Evolutionary conservation across 2,888 invertebrate genomes (phyloP).

Genomic region (Diadegma fenestrale): DNA sequence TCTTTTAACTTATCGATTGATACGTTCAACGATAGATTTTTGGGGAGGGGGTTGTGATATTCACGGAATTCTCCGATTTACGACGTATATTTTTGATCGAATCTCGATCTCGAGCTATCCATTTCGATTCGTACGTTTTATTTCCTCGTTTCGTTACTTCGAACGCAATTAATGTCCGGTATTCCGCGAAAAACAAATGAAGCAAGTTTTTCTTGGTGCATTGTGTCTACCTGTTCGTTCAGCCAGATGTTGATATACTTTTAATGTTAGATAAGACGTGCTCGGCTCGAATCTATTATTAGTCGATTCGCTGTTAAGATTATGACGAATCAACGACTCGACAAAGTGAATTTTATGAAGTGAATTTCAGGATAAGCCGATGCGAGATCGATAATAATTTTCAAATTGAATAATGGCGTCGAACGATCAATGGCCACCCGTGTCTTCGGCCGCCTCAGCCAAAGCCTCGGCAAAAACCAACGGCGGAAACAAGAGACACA

Average conservation of each 20-base stretch:
- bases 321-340: no score
- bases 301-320: not conserved
- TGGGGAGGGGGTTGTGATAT: not conserved
- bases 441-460: constrained; percentile 50
- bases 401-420: constrained; percentile 72
- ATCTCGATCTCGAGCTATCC: not conserved
- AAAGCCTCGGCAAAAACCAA: constrained; percentile 65
- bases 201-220: not conserved
- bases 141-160: not conserved
- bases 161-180: not conserved
- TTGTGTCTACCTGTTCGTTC: not conserved
- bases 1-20: not conserved
- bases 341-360: no score
- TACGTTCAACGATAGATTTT: not conserved
- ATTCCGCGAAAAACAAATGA: not conserved
- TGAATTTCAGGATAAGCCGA: constrained; percentile 1
- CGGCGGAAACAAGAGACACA: constrained; percentile 62
- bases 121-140: not conserved
- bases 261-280: not conserved
- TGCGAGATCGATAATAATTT: constrained; percentile 1
- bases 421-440: constrained; percentile 72
- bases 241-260: constrained; percentile 2
- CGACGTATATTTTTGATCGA: not conserved
- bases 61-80: not conserved
- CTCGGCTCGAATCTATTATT: not conserved